phyloP scores from a whole-genome alignment of 2,888 invertebrate species.

The Lycophotia porphyrea region DNA sequence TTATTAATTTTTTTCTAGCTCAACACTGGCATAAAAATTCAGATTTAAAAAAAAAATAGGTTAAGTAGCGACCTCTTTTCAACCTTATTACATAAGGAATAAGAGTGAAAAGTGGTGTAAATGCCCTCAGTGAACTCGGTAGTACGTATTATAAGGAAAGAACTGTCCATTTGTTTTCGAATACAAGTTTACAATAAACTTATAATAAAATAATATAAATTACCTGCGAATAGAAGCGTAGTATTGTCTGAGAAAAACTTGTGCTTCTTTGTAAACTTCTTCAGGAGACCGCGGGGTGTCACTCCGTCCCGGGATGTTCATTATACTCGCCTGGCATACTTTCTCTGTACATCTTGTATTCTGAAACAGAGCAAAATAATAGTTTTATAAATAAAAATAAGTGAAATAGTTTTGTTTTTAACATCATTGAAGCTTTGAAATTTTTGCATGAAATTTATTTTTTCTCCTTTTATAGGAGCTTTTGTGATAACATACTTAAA shows the following conservation, averaged over 20 bases:
- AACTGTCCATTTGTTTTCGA: background rate
- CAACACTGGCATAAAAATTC: too few relatives aligned
- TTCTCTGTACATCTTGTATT: conserved; percentile 93
- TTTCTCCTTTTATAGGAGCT: background rate
- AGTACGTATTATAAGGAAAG: background rate
- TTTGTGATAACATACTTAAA: background rate
- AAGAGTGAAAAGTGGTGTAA: background rate
- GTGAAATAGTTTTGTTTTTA: background rate
- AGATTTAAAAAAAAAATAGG: too few relatives aligned
- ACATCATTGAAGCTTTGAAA: background rate
- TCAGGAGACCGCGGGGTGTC: conserved; percentile 92
- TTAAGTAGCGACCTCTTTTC: too few relatives aligned
- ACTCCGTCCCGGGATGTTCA: conserved; percentile 91
- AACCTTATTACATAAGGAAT: background rate
- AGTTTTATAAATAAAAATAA: background rate
- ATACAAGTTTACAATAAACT: too few relatives aligned
- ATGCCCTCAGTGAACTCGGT: background rate
- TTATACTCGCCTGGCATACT: conserved; percentile 94
- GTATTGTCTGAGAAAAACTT: conserved; percentile 97
- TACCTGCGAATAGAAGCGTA: conserved; percentile 97
- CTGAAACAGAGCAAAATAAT: conserved; percentile 74
- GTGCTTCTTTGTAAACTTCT: conserved; percentile 94
- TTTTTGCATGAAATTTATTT: background rate
- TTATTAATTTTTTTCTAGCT: too few relatives aligned
- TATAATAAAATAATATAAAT: background rate